These are phyloP conservation scores for Pollenia griseotomentosa DNA, from an alignment of 2,888 invertebrate species.

Conservation along the genomic window DNA sequence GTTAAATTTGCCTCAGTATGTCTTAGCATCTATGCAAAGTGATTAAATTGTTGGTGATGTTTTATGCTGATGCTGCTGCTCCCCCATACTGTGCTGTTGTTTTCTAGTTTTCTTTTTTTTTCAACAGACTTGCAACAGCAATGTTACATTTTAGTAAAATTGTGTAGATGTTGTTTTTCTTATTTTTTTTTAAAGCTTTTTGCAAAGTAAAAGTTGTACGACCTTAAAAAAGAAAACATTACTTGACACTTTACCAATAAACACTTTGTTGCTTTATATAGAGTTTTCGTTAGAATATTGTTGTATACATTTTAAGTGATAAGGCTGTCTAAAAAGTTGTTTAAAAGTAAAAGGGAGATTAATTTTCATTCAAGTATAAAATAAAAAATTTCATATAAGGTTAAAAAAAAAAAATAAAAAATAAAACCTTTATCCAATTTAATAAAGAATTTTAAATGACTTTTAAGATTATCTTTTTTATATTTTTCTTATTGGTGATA, in stretches of 20 bases:
- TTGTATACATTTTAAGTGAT: background rate
- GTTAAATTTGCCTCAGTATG: constrained; percentile 39
- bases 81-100: constrained; percentile 44
- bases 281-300: no score
- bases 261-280: constrained; percentile 62
- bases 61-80: constrained; percentile 38
- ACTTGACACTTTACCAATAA: constrained; percentile 71
- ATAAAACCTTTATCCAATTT: no score
- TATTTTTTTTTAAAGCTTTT: background rate
- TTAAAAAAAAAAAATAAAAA: no score
- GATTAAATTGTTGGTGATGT: constrained; percentile 63
- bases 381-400: no score
- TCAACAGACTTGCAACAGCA: background rate
- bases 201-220: constrained; percentile 67
- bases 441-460: background rate
- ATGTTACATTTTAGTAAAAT: background rate
- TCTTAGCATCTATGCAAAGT: constrained; percentile 51
- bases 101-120: background rate
- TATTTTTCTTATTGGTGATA: no score
- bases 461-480: background rate
- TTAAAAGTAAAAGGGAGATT: no score
- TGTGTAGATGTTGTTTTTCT: constrained; percentile 18
- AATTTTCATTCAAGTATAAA: no score
- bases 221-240: constrained; percentile 72
- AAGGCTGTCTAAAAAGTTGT: background rate